Conservation (phyloP, 2,797 vertebrate species). For the Lutjanus campechanus region DNA sequence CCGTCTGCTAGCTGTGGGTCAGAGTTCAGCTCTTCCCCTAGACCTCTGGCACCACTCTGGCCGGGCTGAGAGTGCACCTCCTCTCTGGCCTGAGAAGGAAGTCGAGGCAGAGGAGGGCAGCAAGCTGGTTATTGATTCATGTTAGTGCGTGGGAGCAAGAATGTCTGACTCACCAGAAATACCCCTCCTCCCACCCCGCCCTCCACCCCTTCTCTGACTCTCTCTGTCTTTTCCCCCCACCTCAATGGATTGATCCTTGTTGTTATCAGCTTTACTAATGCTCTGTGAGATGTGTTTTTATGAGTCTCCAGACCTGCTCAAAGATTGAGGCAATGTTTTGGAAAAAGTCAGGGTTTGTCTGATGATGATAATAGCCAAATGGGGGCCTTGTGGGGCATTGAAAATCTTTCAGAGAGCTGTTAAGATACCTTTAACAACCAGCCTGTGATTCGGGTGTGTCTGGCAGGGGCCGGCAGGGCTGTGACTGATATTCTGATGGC, state of each 20-base stretch:
- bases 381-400: constrained; percentile 56
- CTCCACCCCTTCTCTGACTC: constrained; percentile 38
- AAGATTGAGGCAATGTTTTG: constrained; percentile 72
- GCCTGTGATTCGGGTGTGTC: constrained; percentile 67
- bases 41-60: constrained; percentile 74
- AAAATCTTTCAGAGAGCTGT: constrained; percentile 70
- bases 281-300: constrained; percentile 65
- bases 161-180: constrained; percentile 86
- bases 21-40: constrained; percentile 70
- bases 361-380: constrained; percentile 72
- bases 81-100: constrained; percentile 67
- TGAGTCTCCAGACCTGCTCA: constrained; percentile 53
- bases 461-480: constrained; percentile 60
- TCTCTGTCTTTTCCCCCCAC: constrained; percentile 31
- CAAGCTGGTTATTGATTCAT: constrained; percentile 85
- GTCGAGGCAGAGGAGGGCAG: constrained; percentile 70
- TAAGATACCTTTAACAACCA: constrained; percentile 68
- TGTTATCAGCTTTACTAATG: constrained; percentile 75
- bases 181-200: constrained; percentile 25
- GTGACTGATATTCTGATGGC: constrained; percentile 79
- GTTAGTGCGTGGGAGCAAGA: constrained; percentile 81
- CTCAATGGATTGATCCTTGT: constrained; percentile 68
- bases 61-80: constrained; percentile 62
- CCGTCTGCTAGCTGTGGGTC: constrained; percentile 64
- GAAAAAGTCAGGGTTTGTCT: constrained; percentile 70